Evolutionary conservation across 2,113 vertebrate species (phyloP), one percentile per base, ranked within the genome.

Genomic region (Myrmecophaga tridactyla): DNA sequence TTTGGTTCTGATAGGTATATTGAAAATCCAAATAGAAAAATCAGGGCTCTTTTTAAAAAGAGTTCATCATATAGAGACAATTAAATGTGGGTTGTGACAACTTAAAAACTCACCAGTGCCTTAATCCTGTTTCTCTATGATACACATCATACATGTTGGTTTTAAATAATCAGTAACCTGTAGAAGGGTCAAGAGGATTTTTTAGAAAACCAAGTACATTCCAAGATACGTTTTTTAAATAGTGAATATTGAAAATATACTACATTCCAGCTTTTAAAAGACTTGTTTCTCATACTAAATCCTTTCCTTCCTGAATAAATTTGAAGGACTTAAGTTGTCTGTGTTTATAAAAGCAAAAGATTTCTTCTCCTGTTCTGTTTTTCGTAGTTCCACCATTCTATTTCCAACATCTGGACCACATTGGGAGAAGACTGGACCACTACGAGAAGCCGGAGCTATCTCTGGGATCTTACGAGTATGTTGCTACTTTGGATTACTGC

Each of bases 401-500:
- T 96, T 99, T 99, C 97, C 99, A 99, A 99, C 99, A 99, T 97
- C 98, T 99, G 98, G 99, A 99, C 98, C 99, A 99, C 96, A 93
- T 99, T 96, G 99, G 99, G 88, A 98, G 98, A 69, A 98, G 99
- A 97, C 97, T 99, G 96, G 99, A 99, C 97, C 97, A 99, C 96
- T 99, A 98, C 1, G 99, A 99, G 96, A 99, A 98, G 96, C 99
- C 99, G 0, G 99, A 99, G 97, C 98, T 99, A 15, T 99, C 99
- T 1, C 98, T 99, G 89, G 99, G 99, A n/a, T 99, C 99, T 10
- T 99, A 99, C 0, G 99, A 99, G 87, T 99, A 99, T 8, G 94
- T 97, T 23, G 99, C 99, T 87, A 99, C 99, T 43, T 72, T 98
- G 97, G 99, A 99, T 96, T 99, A 99, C 93, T 99, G 99, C 99